Percentiles rank a stretch among this genome's conserved stretches.
These are phyloP conservation scores for Drosophila obscura DNA, from an alignment of 1,140 invertebrate genomes.

Conservation along the genomic window DNA sequence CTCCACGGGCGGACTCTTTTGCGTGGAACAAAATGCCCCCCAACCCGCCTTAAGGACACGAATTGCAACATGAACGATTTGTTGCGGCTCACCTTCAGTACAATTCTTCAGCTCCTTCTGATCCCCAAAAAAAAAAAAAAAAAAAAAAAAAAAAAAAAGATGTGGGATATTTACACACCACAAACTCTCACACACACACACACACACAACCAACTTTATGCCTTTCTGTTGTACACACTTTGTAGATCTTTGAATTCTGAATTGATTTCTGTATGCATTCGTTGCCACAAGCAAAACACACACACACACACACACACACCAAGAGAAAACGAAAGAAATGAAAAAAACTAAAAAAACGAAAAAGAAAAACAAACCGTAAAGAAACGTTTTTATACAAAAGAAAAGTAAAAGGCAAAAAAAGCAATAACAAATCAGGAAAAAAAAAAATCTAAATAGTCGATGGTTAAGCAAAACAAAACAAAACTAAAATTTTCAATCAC, in stretches of 20 bases:
- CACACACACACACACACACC: too few relatives aligned
- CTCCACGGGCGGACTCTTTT: too few relatives aligned
- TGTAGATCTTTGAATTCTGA: slow-evolving; percentile 18
- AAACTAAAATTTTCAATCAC: slow-evolving; percentile 15
- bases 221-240: slow-evolving; percentile 35
- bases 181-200: slow-evolving; percentile 6
- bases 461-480: not conserved
- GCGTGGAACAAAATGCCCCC: too few relatives aligned
- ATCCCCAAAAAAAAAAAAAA: too few relatives aligned
- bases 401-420: not conserved
- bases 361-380: not conserved
- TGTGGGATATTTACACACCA: not conserved
- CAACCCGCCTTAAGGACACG: too few relatives aligned
- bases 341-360: not conserved
- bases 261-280: slow-evolving; percentile 44
- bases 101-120: too few relatives aligned
- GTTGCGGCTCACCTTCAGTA: too few relatives aligned
- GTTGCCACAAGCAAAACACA: slow-evolving; percentile 21
- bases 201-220: slow-evolving; percentile 14
- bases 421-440: slow-evolving; percentile 7
- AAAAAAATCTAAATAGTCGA: slow-evolving; percentile 3
- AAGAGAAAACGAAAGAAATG: not conserved
- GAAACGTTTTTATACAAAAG: not conserved
- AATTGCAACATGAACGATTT: too few relatives aligned
- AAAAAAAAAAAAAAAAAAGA: too few relatives aligned